Conservation (phyloP, 2,113 vertebrate species). For the Sciurus niger region DNA sequence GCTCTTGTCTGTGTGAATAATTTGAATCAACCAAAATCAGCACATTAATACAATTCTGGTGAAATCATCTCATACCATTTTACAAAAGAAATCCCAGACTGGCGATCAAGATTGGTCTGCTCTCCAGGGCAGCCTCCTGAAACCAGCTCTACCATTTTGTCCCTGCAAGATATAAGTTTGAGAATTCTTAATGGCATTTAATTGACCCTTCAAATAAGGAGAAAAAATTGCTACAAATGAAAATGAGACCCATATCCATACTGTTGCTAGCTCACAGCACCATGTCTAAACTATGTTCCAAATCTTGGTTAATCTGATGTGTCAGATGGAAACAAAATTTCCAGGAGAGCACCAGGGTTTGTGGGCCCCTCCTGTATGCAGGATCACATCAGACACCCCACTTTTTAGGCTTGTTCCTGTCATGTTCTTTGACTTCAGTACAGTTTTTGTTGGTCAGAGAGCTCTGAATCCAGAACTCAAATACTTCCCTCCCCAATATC, state of each 20-base stretch:
- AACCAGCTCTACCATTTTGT: fast-evolving
- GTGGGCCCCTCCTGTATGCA: fast-evolving
- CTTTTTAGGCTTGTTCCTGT: fast-evolving
- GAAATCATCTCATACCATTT: not conserved
- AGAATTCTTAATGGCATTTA: not conserved
- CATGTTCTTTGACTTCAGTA: not conserved
- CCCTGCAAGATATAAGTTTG: not conserved
- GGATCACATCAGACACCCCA: fast-evolving
- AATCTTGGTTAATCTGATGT: not conserved
- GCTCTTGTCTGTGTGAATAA: not conserved
- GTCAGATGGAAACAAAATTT: not conserved
- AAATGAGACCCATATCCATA: not conserved
- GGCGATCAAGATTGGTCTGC: not conserved
- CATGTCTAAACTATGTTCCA: fast-evolving
- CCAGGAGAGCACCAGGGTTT: not conserved
- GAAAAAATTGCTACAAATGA: not conserved
- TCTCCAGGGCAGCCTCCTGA: not conserved
- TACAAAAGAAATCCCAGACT: not conserved
- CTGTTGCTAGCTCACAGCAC: not conserved
- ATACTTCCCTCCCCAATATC: not conserved
- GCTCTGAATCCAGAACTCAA: not conserved
- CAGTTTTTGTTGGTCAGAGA: not conserved
- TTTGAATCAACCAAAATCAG: not conserved
- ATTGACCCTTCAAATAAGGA: not conserved
- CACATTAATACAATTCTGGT: not conserved